Evolutionary conservation across 2,888 invertebrate genomes (phyloP), one percentile per base, ranked within the genome.

Genomic region (Cephus nigrinus): DNA sequence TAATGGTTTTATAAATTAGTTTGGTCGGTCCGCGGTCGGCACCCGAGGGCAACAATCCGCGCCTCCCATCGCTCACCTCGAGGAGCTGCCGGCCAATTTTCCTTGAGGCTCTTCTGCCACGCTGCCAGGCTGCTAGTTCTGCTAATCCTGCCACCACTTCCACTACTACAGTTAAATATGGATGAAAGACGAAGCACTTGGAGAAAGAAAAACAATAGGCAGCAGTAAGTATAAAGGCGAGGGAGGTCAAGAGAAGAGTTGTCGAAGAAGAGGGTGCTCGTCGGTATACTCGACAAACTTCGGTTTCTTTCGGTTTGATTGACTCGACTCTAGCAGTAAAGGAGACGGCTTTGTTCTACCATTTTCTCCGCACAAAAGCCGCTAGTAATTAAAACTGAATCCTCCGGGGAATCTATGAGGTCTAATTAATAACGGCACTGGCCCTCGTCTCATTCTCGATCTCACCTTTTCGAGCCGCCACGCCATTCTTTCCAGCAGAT

Each of bases 401-500:
- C 77, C 75, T 79, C 75, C 77, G 79, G 79, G 77, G 81, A 81
- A 81, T 81, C 79, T 78, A 74, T 74, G 78, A 78, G 79, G 75
- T 69, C 79, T 82, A 82, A 83, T 83, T 83, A 83, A 83, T 83
- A 81, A 83, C 82, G 80, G 78, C 82, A 78, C 72, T 74, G 71
- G 69, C 55, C 55, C 55, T 55, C 55, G 55, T 55, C 55, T 55
- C 55, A 55, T 55, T 55, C 55, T 55, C 55, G 55, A 55, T 55
- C 55, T 55, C 9, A 15, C 55, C 72, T 33, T 74, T 40, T 78
- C 68, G 23, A n/a, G 15, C 69, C 71, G 33, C 32, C 55, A 77
- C 80, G 80, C 80, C 79, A 81, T 84, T 84, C 82, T 84, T 84
- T 82, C 80, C 78, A 80, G 81, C 82, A 88, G 88, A 88, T 88